These are phyloP conservation scores for Morelia viridis DNA, from an alignment of 2,797 vertebrate genomes.

Conservation along the genomic window DNA sequence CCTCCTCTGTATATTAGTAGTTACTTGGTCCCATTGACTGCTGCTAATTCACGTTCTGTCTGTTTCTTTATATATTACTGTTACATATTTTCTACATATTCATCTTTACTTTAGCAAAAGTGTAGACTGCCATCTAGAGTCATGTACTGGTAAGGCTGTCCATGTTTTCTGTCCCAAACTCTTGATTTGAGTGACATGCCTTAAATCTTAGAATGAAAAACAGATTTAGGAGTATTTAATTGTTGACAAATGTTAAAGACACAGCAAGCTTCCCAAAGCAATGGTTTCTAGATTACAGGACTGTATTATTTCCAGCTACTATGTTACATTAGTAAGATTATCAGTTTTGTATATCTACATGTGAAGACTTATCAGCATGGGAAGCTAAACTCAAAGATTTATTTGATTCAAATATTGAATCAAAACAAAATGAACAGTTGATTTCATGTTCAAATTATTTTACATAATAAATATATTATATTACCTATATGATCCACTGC, in stretches of 20 bases:
- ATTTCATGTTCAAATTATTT: conserved; percentile 5
- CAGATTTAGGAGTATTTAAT: not conserved
- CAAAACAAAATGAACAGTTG: not conserved
- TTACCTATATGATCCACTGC: not conserved
- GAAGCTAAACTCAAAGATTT: not conserved
- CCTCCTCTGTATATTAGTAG: not conserved
- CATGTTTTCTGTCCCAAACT: not conserved
- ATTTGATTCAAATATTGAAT: not conserved
- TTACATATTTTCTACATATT: not conserved
- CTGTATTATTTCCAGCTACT: not conserved
- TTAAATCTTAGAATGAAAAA: not conserved
- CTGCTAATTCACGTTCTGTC: not conserved
- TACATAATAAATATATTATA: not conserved
- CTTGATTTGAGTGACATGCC: not conserved
- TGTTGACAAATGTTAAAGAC: not conserved
- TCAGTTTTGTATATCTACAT: not conserved
- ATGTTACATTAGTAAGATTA: not conserved
- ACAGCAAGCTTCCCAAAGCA: not conserved
- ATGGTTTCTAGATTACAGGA: not conserved
- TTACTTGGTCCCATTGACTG: not conserved
- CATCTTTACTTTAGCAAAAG: conserved; percentile 5
- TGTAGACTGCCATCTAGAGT: conserved; percentile 23
- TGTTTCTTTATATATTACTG: not conserved
- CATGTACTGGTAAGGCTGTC: not conserved
- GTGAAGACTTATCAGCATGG: not conserved